Conservation (phyloP, 2,888 invertebrate genomes). For the Napeogenes sylphis region DNA sequence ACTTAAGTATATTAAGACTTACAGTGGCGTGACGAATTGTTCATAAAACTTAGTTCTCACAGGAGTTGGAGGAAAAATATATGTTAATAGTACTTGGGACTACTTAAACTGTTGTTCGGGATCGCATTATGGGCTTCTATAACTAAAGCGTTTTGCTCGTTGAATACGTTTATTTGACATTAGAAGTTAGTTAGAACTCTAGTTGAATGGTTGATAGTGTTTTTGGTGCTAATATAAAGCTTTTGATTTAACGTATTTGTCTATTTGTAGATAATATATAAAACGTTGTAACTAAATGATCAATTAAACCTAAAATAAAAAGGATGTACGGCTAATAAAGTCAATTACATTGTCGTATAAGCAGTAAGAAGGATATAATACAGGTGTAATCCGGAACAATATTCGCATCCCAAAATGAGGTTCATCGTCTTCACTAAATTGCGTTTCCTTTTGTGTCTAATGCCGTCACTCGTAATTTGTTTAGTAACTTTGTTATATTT, state of each 20-base stretch:
- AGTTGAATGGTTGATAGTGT: neutral
- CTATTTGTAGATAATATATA: neutral
- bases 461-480: too few relatives aligned
- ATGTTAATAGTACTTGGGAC: slow-evolving; percentile 35
- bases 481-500: too few relatives aligned
- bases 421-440: too few relatives aligned
- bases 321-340: too few relatives aligned
- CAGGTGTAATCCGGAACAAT: too few relatives aligned
- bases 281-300: neutral
- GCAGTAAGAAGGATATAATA: too few relatives aligned
- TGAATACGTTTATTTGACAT: slow-evolving; percentile 13
- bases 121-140: slow-evolving; percentile 29
- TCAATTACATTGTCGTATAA: too few relatives aligned
- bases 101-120: slow-evolving; percentile 32
- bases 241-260: neutral
- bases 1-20: neutral
- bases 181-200: neutral
- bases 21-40: slow-evolving; percentile 30
- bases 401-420: too few relatives aligned
- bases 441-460: too few relatives aligned
- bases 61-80: slow-evolving; percentile 33
- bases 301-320: too few relatives aligned
- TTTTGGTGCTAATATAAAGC: too few relatives aligned
- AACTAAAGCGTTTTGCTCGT: slow-evolving; percentile 15
- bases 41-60: slow-evolving; percentile 29